These are phyloP conservation scores for Oncorhynchus masou DNA, from an alignment of 2,113 vertebrate genomes.

Conservation along the genomic window DNA sequence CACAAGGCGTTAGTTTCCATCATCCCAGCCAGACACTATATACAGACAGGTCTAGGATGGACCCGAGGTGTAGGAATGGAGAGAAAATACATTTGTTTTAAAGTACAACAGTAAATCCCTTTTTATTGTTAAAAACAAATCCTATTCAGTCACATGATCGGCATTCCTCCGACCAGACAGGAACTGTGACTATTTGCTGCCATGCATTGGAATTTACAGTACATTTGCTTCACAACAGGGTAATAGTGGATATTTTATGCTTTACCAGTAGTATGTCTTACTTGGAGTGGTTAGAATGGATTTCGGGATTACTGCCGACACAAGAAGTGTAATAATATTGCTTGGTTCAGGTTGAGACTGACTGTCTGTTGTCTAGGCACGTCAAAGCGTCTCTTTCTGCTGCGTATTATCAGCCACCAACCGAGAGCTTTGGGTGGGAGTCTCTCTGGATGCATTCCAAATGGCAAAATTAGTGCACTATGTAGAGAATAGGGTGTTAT, in stretches of 20 bases:
- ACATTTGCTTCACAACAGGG: no score
- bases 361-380: constrained; percentile 40
- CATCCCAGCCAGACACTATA: constrained; percentile 32
- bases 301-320: constrained; percentile 33
- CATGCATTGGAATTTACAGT: no score
- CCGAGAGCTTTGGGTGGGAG: no score
- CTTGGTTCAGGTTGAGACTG: constrained; percentile 33
- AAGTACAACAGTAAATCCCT: not conserved
- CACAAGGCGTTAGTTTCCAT: constrained; percentile 62
- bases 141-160: no score
- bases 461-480: no score
- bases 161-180: no score
- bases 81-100: constrained; percentile 3
- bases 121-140: no score
- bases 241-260: no score
- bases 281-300: constrained; percentile 35
- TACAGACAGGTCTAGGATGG: constrained; percentile 37
- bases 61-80: constrained; percentile 26
- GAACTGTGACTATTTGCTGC: no score
- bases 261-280: not conserved
- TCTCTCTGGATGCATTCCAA: no score
- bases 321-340: constrained; percentile 17
- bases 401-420: no score
- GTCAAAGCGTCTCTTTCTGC: constrained; percentile 15
- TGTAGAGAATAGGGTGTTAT: no score